Percentiles rank a stretch among this genome's conserved stretches.
phyloP scores from a whole-genome alignment of 2,888 invertebrate genomes.

The Caenorhabditis uteleia region DNA sequence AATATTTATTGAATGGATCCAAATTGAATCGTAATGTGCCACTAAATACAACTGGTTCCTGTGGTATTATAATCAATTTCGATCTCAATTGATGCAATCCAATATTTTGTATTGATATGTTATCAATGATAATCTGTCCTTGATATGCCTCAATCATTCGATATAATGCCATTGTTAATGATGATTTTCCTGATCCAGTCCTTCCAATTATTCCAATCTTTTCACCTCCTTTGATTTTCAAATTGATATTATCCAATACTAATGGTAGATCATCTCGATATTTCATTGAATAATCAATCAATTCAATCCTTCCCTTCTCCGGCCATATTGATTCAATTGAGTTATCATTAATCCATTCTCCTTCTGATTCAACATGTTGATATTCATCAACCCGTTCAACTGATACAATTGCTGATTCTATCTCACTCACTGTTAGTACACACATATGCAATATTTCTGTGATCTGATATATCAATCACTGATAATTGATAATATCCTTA shows the following conservation, averaged over 20 bases:
- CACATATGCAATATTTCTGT: slow-evolving; percentile 42
- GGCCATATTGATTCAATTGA: slow-evolving; percentile 65
- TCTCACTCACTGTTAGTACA: slow-evolving; percentile 92
- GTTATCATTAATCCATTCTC: slow-evolving; percentile 8
- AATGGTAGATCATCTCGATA: slow-evolving; percentile 75
- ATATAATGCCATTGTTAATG: slow-evolving; percentile 60
- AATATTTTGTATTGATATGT: slow-evolving; percentile 76
- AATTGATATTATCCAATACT: slow-evolving; percentile 82
- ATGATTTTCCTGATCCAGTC: slow-evolving; percentile 68
- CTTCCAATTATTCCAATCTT: slow-evolving; percentile 71
- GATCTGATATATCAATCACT: no score
- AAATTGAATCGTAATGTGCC: slow-evolving; percentile 88
- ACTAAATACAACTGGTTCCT: slow-evolving; percentile 73
- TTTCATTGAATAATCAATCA: slow-evolving; percentile 62
- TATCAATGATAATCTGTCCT: slow-evolving; percentile 61
- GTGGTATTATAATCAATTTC: slow-evolving; percentile 82
- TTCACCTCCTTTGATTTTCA: slow-evolving; percentile 77
- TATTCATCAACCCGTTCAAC: slow-evolving; percentile 96
- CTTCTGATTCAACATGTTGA: slow-evolving; percentile 44
- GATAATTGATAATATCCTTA: no score
- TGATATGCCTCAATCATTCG: slow-evolving; percentile 57
- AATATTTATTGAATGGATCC: slow-evolving; percentile 83
- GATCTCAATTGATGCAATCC: slow-evolving; percentile 86
- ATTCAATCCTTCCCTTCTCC: slow-evolving; percentile 60
- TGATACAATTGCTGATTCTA: slow-evolving; percentile 95